Evolutionary conservation across 53 echinoderm and acorn worm species (phyloP).

Genomic region (Paelopatides confundens): DNA sequence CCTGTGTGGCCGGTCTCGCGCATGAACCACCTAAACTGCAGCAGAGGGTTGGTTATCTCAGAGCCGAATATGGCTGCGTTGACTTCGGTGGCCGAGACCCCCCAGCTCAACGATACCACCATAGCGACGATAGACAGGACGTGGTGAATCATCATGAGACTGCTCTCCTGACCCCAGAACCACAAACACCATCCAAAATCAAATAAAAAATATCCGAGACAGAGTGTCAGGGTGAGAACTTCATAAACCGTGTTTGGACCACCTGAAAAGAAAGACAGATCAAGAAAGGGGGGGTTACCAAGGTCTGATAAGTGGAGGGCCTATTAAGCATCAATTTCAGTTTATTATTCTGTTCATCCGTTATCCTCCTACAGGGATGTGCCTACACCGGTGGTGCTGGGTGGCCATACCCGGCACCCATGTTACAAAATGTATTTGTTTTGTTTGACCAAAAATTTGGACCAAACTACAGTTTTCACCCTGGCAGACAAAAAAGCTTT

Average conservation of each 20-base stretch:
- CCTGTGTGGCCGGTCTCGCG: conserved; percentile 69
- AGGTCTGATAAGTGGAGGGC: no score
- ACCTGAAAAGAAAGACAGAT: conserved; percentile 63
- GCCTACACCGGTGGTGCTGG: no score
- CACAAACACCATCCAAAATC: conserved; percentile 81
- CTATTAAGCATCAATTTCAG: no score
- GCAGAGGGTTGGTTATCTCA: conserved; percentile 90
- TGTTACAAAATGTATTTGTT: no score
- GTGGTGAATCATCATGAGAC: conserved; percentile 86
- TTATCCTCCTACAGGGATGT: no score
- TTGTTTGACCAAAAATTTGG: no score
- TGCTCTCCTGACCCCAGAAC: conserved; percentile 75
- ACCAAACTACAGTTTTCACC: no score
- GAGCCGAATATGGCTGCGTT: conserved; percentile 96
- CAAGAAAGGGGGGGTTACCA: not conserved
- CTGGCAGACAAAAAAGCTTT: no score
- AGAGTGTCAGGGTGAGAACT: conserved; percentile 72
- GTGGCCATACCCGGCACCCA: no score
- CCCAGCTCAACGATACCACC: conserved; percentile 55
- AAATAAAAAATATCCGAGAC: conserved; percentile 93
- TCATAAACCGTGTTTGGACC: conserved; percentile 85
- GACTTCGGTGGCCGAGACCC: conserved; percentile 85
- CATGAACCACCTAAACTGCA: conserved; percentile 93
- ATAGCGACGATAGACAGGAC: conserved; percentile 79
- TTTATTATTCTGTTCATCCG: no score